Base-by-base conservation (phyloP, 2,113 vertebrate genomes). In the Amia ocellicauda region DNA sequence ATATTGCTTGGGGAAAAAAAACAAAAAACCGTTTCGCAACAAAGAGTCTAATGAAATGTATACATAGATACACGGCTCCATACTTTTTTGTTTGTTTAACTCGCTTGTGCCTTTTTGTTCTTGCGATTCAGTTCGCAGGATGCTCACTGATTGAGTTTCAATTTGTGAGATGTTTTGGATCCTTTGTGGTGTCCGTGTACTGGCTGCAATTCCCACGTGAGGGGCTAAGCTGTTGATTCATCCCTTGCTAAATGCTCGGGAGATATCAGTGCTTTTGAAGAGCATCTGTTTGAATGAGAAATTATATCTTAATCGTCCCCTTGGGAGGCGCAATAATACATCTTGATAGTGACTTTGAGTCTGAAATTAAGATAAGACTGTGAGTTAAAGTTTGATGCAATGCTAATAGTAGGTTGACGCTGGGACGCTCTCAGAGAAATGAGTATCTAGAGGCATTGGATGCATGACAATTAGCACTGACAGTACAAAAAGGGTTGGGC, bases 301-400 rank as follows among this genome's bases (percentile, higher is more conserved):
- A 64, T 65, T 58, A 65, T 65, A 65, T 58, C 63, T 65, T 65
- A 65, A 65, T 65, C 63, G 54, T 58, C 63, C 63, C 63, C 63
- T 43, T 7, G 54, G 63, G 63, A 65, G 27, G 22, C 36, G 11
- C 63, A 50, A 65, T 58, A 51, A 49, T 45, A 64, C 28, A 36
- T 36, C 41, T 14, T 53, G 52, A 29, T 53, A 11, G 54, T 65
- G 63, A 58, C 54, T 65, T 50, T 58, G 43, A 65, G 42, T 36
- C 55, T 42, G 54, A 29, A 50, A 65, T 65, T 47, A 65, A 65
- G 55, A 58, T 50, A 24, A 40, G 26, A 41, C 11, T 36, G 5
- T 36, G 31, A 36, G 31, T 36, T 36, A 36, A 36, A 36, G 31
- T 36, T 36, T 36, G 31, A 36, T 36, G 5, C 11, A 11, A 36